These are phyloP conservation scores for Henricia sp. DNA, from an alignment of 53 echinoderm and acorn worm genomes.

Conservation along the genomic window DNA sequence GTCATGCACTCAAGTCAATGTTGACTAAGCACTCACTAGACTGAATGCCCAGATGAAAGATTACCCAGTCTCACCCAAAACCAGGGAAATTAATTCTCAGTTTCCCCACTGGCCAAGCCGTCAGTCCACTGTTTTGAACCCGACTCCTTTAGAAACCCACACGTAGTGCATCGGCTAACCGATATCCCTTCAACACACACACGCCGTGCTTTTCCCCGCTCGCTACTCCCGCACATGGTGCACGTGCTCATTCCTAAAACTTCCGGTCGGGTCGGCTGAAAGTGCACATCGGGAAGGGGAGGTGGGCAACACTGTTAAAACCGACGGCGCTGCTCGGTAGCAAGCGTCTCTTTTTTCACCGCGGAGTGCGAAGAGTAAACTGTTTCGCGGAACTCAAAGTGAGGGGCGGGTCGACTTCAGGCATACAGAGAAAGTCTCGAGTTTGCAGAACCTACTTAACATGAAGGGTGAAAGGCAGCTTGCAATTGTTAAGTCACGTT, in stretches of 20 bases:
- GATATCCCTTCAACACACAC: constrained; percentile 38
- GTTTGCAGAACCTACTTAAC: constrained; percentile 57
- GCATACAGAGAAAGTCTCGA: not conserved
- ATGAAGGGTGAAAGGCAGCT: constrained; percentile 32
- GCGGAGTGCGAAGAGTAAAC: constrained; percentile 46
- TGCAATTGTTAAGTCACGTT: constrained; percentile 57
- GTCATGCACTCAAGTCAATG: constrained; percentile 56
- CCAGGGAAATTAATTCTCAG: constrained; percentile 59
- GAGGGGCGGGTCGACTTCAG: not conserved
- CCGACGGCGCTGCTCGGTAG: constrained; percentile 43
- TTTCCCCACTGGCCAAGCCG: not conserved
- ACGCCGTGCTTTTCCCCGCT: constrained; percentile 6
- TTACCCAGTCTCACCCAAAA: constrained; percentile 52
- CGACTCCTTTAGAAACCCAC: constrained; percentile 39
- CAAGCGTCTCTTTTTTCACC: constrained; percentile 35
- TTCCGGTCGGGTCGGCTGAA: constrained; percentile 49
- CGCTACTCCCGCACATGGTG: constrained; percentile 47
- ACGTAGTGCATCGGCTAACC: constrained; percentile 51
- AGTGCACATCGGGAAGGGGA: constrained; percentile 52
- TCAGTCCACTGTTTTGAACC: constrained; percentile 2
- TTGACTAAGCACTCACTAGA: constrained; percentile 54
- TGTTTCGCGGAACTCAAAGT: constrained; percentile 13
- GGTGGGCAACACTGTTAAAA: constrained; percentile 61
- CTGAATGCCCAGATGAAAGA: constrained; percentile 39
- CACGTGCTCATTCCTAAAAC: constrained; percentile 52